phyloP scores from a whole-genome alignment of 2,113 vertebrate species.

The Eupsittula cactorum region DNA sequence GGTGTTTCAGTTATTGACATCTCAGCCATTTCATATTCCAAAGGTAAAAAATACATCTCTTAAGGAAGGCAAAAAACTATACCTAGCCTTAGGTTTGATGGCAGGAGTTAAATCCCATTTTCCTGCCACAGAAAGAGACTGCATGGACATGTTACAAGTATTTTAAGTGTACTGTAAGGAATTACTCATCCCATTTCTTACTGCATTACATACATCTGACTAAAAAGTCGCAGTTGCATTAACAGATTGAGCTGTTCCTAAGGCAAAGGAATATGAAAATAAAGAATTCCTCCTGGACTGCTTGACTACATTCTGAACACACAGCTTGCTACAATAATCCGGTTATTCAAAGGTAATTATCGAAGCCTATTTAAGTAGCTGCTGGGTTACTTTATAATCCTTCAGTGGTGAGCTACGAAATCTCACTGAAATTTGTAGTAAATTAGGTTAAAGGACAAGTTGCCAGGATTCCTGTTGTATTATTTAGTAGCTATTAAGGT shows the following conservation, averaged over 20 bases:
- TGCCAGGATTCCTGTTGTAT: neutral
- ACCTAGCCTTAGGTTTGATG: neutral
- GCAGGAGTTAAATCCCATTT: neutral
- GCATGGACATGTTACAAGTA: accelerated
- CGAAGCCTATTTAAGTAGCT: neutral
- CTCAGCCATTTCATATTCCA: conserved; percentile 7
- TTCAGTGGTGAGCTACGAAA: neutral
- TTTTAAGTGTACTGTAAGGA: neutral
- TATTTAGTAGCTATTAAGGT: neutral
- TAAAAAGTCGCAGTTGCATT: neutral
- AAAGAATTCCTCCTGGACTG: neutral
- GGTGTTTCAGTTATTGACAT: neutral
- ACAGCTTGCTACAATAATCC: neutral
- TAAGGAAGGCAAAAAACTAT: neutral
- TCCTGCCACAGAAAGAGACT: neutral
- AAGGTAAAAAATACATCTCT: conserved; percentile 25
- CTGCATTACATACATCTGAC: neutral
- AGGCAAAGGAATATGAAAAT: neutral
- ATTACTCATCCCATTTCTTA: neutral
- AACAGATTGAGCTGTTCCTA: neutral
- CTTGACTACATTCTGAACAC: neutral
- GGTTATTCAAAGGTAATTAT: neutral
- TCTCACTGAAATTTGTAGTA: neutral
- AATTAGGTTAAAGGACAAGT: neutral
- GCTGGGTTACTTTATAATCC: neutral